A percentile compares a stretch with the other conserved stretches of the same genome.
These are phyloP conservation scores for Sebastes paucispinis DNA, from an alignment of 2,797 vertebrate genomes.

Conservation along the genomic window DNA sequence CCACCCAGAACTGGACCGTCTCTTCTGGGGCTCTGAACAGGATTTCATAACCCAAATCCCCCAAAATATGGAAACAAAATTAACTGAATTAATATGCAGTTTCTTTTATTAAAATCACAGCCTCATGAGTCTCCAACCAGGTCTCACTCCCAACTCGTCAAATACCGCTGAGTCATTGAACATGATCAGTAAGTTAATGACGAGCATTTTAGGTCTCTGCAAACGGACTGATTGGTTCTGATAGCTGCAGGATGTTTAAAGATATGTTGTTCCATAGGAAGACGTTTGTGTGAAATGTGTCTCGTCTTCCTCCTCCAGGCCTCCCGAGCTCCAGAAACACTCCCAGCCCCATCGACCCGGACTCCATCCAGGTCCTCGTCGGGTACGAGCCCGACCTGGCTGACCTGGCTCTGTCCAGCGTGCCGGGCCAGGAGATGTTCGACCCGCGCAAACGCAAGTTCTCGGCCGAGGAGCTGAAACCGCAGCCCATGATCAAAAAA, in stretches of 20 bases:
- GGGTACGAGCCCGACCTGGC: conserved; percentile 92
- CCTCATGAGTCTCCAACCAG: too few relatives aligned
- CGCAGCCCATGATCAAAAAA: conserved; percentile 97
- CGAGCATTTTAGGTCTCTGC: too few relatives aligned
- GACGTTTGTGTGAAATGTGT: too few relatives aligned
- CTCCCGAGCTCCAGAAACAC: conserved; percentile 87
- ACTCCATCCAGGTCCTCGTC: conserved; percentile 90
- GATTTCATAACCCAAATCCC: too few relatives aligned
- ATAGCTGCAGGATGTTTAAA: background rate
- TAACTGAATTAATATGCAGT: too few relatives aligned
- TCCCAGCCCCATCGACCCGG: conserved; percentile 92
- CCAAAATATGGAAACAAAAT: too few relatives aligned
- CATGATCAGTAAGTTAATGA: too few relatives aligned
- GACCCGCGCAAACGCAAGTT: conserved; percentile 94
- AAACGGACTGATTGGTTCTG: background rate
- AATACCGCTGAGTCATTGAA: too few relatives aligned
- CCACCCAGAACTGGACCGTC: background rate
- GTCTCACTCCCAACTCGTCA: too few relatives aligned
- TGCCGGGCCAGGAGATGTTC: conserved; percentile 94
- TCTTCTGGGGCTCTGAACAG: too few relatives aligned
- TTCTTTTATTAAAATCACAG: too few relatives aligned
- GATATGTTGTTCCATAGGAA: too few relatives aligned
- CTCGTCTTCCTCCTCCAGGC: conserved; percentile 70
- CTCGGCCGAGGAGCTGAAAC: conserved; percentile 93
- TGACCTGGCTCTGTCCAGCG: conserved; percentile 92